Base-by-base conservation (phyloP, 2,888 invertebrate species). In the Athalia circularis region DNA sequence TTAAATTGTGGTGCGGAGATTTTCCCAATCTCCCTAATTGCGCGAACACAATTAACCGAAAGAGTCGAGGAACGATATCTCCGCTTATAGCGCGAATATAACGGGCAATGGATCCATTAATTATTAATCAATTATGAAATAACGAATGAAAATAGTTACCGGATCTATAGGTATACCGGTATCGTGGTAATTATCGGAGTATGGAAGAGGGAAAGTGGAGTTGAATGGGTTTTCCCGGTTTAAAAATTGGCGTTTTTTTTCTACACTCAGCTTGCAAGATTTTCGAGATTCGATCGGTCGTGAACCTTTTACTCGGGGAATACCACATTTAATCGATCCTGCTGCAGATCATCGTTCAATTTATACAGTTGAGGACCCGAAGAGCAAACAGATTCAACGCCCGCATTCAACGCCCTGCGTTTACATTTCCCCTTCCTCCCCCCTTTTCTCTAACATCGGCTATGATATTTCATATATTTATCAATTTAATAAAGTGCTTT, bases 401-500 rank as follows among this genome's bases (percentile, higher is more conserved):
- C 13, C 43, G 50, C 50, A 15, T 29, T 64, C 29, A 48, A 52
- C 47, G 50, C 62, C 62, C 62, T 57, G 50, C 75, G 50, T 52
- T 62, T 62, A 48, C 62, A 52, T 61, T 61, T 48, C 50, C 52
- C 62, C 62, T 62, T 4, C 4, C 4, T 29, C 29, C 29, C 29
- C 29, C 29, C 29, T 29, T 29, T 29, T 29, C 29, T 29, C 29
- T 9, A 5, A 62, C 7, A 83, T 84, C 81, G 83, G 82, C 85
- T 85, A 85, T 87, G 86, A 87, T 87, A 87, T 87, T 86, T 86
- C 87, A 87, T 86, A 85, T 85, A 83, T 85, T 85, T 83, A 84
- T 85, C 85, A 85, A 87, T 87, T 86, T 85, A 86, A 86, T 85
- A 87, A 87, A 87, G 86, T 87, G 87, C 85, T 82, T 82, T 82